phyloP scores from a whole-genome alignment of 2,113 vertebrate species.

The Pomatostomus ruficeps region DNA sequence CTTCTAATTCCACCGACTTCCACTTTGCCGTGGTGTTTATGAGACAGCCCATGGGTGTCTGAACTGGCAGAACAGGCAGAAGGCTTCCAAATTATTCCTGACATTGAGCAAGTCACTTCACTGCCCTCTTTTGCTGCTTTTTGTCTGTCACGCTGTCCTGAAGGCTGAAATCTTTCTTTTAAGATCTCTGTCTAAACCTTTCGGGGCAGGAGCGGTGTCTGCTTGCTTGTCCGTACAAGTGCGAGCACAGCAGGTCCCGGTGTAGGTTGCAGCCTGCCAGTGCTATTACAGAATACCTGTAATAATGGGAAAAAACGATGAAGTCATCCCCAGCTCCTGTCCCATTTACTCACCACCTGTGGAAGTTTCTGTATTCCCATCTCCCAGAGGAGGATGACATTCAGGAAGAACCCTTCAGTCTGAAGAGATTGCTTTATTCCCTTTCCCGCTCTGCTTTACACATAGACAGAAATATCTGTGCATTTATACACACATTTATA shows the following conservation, averaged over 20 bases:
- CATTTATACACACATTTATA: not conserved
- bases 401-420: not conserved
- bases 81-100: not conserved
- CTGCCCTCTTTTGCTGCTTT: not conserved
- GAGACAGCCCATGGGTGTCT: not conserved
- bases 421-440: not conserved
- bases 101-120: not conserved
- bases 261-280: constrained; percentile 3
- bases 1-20: not conserved
- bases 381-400: not conserved
- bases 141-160: not conserved
- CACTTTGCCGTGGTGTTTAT: not conserved
- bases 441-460: not conserved
- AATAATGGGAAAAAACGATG: constrained; percentile 17
- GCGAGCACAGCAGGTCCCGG: not conserved
- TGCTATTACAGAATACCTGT: constrained; percentile 33
- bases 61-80: not conserved
- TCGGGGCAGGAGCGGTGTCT: not conserved
- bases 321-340: constrained; percentile 37
- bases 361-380: not conserved
- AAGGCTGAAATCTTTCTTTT: not conserved
- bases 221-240: constrained; percentile 20
- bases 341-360: not conserved
- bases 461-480: not conserved
- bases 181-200: not conserved